Percentiles rank a stretch among this genome's conserved stretches.
Evolutionary conservation across 2,797 vertebrate species (phyloP).

Genomic region (Hafferia zeledoni): DNA sequence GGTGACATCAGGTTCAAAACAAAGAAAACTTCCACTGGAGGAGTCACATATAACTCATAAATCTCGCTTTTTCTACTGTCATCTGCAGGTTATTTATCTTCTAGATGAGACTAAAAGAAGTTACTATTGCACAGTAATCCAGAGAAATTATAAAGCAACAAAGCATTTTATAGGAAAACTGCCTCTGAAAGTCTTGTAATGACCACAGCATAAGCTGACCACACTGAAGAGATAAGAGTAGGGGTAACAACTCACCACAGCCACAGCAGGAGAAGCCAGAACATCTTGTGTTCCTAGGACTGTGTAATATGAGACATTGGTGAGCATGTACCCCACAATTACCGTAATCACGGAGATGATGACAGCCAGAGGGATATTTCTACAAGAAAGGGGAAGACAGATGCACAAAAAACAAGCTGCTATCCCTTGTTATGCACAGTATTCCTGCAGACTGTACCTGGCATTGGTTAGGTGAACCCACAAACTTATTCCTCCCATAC

Average conservation of each 20-base stretch:
- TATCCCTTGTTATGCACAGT: not conserved
- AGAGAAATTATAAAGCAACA: not conserved
- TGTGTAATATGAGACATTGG: constrained; percentile 75
- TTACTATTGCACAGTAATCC: not conserved
- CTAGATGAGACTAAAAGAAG: not conserved
- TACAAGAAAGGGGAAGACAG: not conserved
- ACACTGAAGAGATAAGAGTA: not conserved
- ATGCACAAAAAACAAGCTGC: not conserved
- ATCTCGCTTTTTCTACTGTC: not conserved
- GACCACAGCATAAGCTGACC: not conserved
- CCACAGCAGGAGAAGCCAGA: constrained; percentile 76
- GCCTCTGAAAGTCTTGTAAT: not conserved
- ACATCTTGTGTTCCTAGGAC: constrained; percentile 70
- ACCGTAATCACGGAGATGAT: constrained; percentile 70
- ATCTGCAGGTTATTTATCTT: not conserved
- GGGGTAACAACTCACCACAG: constrained; percentile 65
- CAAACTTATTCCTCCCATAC: not conserved
- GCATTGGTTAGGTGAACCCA: not conserved
- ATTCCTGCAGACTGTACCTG: not conserved
- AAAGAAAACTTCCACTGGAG: not conserved
- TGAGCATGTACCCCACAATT: constrained; percentile 75
- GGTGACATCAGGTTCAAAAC: not conserved
- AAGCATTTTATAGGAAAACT: not conserved
- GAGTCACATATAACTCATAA: not conserved
- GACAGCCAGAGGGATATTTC: constrained; percentile 76